A percentile compares a stretch with the other conserved stretches of the same genome.
phyloP scores from a whole-genome alignment of 2,113 vertebrate genomes.

The Archilochus colubris region DNA sequence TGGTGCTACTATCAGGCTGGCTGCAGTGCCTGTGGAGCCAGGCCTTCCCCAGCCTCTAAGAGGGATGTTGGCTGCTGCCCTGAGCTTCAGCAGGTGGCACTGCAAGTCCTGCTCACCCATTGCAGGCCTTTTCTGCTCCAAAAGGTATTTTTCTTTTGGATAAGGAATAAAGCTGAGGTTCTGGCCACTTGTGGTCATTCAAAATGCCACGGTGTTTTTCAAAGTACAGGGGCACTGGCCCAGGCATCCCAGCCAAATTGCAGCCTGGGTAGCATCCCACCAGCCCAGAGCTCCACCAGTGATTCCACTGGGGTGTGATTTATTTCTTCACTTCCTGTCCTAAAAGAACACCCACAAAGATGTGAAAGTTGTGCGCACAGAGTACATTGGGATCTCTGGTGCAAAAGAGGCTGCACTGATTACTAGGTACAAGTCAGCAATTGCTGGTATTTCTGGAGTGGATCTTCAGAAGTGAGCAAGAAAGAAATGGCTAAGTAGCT shows the following conservation, averaged over 20 bases:
- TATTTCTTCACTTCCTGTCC: constrained; percentile 56
- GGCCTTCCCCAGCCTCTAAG: neutral
- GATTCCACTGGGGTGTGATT: constrained; percentile 35
- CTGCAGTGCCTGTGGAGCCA: neutral
- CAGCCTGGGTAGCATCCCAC: constrained; percentile 2
- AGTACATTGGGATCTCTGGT: neutral
- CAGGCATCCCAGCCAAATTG: constrained; percentile 22
- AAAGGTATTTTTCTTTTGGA: constrained; percentile 41
- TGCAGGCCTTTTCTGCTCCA: neutral
- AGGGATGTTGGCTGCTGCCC: neutral
- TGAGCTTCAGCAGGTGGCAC: constrained; percentile 65
- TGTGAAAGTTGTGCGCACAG: neutral
- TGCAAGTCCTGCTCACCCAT: constrained; percentile 15
- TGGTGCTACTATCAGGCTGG: neutral
- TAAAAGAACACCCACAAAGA: constrained; percentile 53
- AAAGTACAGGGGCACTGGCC: constrained; percentile 3
- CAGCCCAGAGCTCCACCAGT: neutral
- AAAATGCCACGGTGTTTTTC: constrained; percentile 20
- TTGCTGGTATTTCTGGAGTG: neutral
- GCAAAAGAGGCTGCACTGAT: neutral
- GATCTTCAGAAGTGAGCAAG: neutral
- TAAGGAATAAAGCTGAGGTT: constrained; percentile 40
- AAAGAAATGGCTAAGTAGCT: neutral
- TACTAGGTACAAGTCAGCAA: neutral
- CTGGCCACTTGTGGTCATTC: constrained; percentile 16